Evolutionary conservation across 1,140 invertebrate species (phyloP).

Genomic region (Goniozus legneri): DNA sequence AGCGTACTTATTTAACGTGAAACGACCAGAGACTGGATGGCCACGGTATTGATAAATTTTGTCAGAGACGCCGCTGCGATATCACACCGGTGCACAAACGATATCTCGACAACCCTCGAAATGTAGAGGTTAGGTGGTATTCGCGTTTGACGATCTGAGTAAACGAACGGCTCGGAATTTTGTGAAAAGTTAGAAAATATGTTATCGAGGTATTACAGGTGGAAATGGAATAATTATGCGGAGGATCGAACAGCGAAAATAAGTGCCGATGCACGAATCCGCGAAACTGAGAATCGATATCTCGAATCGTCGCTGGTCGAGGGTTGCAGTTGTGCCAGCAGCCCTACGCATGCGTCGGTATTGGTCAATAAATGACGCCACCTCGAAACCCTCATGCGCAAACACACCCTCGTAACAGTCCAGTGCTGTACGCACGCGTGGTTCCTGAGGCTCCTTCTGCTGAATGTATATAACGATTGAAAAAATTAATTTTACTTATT

Average conservation of each 20-base stretch:
- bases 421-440: too few species aligned
- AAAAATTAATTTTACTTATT: too few species aligned
- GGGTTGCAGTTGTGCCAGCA: constrained; percentile 9
- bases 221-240: not conserved
- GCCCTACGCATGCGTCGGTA: constrained; percentile 26
- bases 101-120: constrained; percentile 23
- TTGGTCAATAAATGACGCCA: constrained; percentile 42
- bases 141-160: not conserved
- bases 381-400: constrained; percentile 35
- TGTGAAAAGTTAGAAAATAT: not conserved
- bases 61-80: constrained; percentile 25
- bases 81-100: constrained; percentile 16
- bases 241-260: not conserved
- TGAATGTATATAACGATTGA: too few species aligned
- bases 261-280: too few species aligned
- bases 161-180: not conserved
- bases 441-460: too few species aligned
- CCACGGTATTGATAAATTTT: constrained; percentile 52
- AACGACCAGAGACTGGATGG: constrained; percentile 38
- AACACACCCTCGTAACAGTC: constrained; percentile 23
- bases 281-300: constrained; percentile 14
- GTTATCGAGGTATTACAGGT: not conserved
- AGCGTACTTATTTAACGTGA: constrained; percentile 38
- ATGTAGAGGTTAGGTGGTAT: not conserved
- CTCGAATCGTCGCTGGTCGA: constrained; percentile 21